Conservation (phyloP, 2,113 vertebrate species). For the Gymnobelideus leadbeateri region DNA sequence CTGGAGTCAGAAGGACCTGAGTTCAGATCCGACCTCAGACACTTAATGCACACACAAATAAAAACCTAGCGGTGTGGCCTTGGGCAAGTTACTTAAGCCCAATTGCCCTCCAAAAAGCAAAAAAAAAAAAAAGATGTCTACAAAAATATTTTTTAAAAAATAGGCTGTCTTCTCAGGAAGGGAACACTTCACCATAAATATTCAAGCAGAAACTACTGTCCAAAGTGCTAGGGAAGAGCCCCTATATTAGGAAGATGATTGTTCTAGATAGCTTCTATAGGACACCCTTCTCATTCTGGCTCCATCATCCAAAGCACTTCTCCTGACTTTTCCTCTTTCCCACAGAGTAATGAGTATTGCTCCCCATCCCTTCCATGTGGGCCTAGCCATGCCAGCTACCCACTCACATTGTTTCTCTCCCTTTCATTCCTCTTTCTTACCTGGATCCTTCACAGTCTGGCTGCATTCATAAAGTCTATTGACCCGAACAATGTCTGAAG, state of each 20-base stretch:
- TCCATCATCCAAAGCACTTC: neutral
- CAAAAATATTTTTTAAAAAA: too few relatives aligned
- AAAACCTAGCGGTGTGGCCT: too few relatives aligned
- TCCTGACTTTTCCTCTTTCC: neutral
- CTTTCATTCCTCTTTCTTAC: conserved; percentile 39
- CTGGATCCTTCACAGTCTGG: neutral
- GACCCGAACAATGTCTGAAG: conserved; percentile 74
- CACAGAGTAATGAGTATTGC: neutral
- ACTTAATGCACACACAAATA: too few relatives aligned
- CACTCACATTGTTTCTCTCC: neutral
- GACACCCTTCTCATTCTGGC: neutral
- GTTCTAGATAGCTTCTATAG: neutral
- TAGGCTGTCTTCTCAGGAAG: neutral
- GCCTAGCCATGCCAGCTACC: neutral
- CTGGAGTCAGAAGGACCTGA: too few relatives aligned
- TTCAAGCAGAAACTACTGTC: neutral
- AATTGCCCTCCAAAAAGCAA: too few relatives aligned
- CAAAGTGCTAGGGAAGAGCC: neutral
- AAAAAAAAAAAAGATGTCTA: too few relatives aligned
- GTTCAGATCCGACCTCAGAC: too few relatives aligned
- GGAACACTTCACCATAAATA: neutral
- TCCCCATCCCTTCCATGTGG: neutral
- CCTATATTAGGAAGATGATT: neutral
- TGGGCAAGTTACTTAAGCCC: too few relatives aligned
- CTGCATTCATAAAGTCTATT: conserved; percentile 78